Percentiles rank a stretch among this genome's conserved stretches.
Conservation (phyloP, 2,113 vertebrate genomes). For the Ctenodactylus gundi region DNA sequence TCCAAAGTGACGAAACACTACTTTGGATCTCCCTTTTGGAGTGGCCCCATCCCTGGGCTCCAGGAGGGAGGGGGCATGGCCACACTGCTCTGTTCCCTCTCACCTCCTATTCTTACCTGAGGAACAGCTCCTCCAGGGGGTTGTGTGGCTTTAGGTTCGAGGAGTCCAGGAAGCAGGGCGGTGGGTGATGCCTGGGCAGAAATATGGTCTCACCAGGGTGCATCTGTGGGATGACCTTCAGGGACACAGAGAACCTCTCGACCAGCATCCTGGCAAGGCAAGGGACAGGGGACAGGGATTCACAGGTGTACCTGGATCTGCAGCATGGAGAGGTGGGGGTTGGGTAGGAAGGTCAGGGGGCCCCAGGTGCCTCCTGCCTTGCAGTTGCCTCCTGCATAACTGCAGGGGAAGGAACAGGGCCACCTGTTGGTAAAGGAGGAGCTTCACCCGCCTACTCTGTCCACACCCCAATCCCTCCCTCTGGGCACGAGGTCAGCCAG, state of each 20-base stretch:
- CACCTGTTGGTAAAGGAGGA: slow-evolving; percentile 9
- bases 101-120: slow-evolving; percentile 44
- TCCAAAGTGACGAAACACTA: not conserved
- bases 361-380: not conserved
- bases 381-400: not conserved
- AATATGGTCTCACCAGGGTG: slow-evolving; percentile 73
- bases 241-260: slow-evolving; percentile 53
- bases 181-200: not conserved
- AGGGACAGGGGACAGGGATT: not conserved
- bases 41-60: not conserved
- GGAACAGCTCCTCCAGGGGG: slow-evolving; percentile 65
- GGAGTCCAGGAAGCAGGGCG: slow-evolving; percentile 47
- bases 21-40: not conserved
- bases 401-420: not conserved
- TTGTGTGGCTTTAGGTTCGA: slow-evolving; percentile 58
- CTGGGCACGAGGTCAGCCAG: not conserved
- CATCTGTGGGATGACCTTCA: slow-evolving; percentile 43
- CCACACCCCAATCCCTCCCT: not conserved
- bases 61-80: not conserved
- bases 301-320: not conserved
- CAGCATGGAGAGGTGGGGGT: not conserved
- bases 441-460: not conserved
- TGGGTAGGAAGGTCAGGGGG: not conserved
- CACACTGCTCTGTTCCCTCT: fast-evolving
- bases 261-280: slow-evolving; percentile 60